Percentiles rank a stretch among this genome's conserved stretches.
Evolutionary conservation across 1,140 invertebrate species (phyloP).

Genomic region (Pissodes strobi): DNA sequence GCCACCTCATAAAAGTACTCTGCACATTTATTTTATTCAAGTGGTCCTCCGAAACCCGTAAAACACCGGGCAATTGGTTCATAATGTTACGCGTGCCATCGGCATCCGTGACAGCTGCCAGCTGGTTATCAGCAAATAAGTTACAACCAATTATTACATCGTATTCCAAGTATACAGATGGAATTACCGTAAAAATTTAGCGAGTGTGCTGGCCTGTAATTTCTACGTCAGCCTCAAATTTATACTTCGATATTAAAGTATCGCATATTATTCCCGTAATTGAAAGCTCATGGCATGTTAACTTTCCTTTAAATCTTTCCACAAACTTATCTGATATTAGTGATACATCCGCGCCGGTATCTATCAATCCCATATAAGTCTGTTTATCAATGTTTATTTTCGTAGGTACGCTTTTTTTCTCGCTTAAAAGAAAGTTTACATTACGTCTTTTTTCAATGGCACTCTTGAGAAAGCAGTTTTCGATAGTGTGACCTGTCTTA

Average conservation of each 20-base stretch:
- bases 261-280: not conserved
- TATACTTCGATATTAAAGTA: not conserved
- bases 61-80: not conserved
- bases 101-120: slow-evolving; percentile 10
- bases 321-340: too few relatives aligned
- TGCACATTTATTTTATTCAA: not conserved
- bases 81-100: slow-evolving; percentile 3
- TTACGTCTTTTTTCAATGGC: not conserved
- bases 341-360: too few relatives aligned
- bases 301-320: too few relatives aligned
- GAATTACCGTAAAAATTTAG: slow-evolving; percentile 12
- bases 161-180: slow-evolving; percentile 7
- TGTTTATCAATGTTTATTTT: too few relatives aligned
- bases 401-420: too few relatives aligned
- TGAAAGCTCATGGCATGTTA: not conserved
- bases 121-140: slow-evolving; percentile 3
- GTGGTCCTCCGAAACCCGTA: not conserved
- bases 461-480: too few relatives aligned
- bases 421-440: not conserved
- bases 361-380: too few relatives aligned
- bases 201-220: not conserved
- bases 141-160: slow-evolving; percentile 19
- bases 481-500: too few relatives aligned
- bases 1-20: not conserved
- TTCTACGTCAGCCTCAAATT: not conserved